These are phyloP conservation scores for Channa striata DNA, from an alignment of 2,797 vertebrate genomes.

Conservation along the genomic window DNA sequence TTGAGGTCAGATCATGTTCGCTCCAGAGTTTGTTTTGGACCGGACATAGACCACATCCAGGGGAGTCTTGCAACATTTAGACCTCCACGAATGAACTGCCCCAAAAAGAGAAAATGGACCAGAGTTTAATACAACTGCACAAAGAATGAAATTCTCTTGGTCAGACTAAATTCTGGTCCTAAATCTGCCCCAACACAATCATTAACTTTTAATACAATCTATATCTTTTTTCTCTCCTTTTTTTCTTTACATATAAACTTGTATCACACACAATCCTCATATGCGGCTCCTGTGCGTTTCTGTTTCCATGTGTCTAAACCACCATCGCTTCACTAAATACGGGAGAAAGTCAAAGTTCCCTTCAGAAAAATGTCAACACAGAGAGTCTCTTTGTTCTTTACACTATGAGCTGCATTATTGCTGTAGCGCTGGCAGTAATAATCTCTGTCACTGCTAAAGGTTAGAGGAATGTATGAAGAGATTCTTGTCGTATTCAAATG, in stretches of 20 bases:
- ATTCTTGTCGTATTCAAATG: constrained; percentile 64
- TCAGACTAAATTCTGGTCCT: no score
- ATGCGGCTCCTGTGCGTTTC: background rate
- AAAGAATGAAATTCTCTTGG: no score
- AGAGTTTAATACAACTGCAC: no score
- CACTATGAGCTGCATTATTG: constrained; percentile 20
- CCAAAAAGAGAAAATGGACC: no score
- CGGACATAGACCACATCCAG: no score
- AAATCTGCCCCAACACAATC: no score
- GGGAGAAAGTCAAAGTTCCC: background rate
- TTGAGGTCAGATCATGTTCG: no score
- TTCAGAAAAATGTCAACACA: constrained; percentile 29
- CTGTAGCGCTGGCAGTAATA: constrained; percentile 18
- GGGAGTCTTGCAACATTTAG: no score
- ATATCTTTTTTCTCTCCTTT: no score
- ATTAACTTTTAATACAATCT: background rate
- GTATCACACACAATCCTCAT: background rate
- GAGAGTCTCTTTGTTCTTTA: constrained; percentile 28
- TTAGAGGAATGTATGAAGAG: constrained; percentile 47
- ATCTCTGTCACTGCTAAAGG: constrained; percentile 34
- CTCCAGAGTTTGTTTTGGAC: no score
- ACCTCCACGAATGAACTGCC: no score
- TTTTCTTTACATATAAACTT: no score
- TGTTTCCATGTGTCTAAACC: background rate
- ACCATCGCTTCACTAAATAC: constrained; percentile 4